Percentiles rank a stretch among this genome's conserved stretches.
Evolutionary conservation across 1,140 invertebrate species (phyloP).

Genomic region (Piezodorus guildinii): DNA sequence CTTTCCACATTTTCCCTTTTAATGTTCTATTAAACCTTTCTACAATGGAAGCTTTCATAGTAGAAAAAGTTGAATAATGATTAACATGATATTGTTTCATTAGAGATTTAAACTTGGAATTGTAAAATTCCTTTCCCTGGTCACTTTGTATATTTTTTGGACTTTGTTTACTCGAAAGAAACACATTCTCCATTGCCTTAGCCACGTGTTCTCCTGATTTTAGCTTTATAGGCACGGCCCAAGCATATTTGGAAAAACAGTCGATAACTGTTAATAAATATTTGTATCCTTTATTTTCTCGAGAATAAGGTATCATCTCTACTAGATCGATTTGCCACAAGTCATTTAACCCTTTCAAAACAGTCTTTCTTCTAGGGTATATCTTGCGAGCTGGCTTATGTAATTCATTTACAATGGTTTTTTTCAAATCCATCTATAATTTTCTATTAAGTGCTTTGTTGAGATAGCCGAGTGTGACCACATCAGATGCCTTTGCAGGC

Average conservation of each 20-base stretch:
- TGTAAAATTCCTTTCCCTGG: slow-evolving; percentile 32
- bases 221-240: slow-evolving; percentile 29
- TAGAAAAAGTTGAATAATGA: slow-evolving; percentile 28
- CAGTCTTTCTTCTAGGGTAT: slow-evolving; percentile 21
- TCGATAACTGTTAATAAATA: slow-evolving; percentile 28
- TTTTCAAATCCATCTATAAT: no score
- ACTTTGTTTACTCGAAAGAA: slow-evolving; percentile 31
- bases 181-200: slow-evolving; percentile 30
- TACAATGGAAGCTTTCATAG: slow-evolving; percentile 34
- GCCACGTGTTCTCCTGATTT: slow-evolving; percentile 26
- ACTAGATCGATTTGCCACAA: slow-evolving; percentile 26
- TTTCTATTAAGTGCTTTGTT: no score
- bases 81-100: slow-evolving; percentile 30
- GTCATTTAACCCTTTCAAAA: slow-evolving; percentile 23
- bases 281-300: slow-evolving; percentile 10
- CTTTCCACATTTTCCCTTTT: slow-evolving; percentile 33
- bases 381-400: slow-evolving; percentile 26
- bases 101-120: slow-evolving; percentile 28
- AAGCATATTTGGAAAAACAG: slow-evolving; percentile 32
- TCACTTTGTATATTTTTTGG: slow-evolving; percentile 29
- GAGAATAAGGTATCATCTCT: slow-evolving; percentile 31
- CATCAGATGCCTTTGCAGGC: neutral
- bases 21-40: slow-evolving; percentile 36
- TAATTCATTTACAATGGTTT: slow-evolving; percentile 22
- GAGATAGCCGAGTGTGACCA: neutral